These are phyloP conservation scores for Poeciliopsis retropinna DNA, from an alignment of 2,113 vertebrate species.

Conservation along the genomic window DNA sequence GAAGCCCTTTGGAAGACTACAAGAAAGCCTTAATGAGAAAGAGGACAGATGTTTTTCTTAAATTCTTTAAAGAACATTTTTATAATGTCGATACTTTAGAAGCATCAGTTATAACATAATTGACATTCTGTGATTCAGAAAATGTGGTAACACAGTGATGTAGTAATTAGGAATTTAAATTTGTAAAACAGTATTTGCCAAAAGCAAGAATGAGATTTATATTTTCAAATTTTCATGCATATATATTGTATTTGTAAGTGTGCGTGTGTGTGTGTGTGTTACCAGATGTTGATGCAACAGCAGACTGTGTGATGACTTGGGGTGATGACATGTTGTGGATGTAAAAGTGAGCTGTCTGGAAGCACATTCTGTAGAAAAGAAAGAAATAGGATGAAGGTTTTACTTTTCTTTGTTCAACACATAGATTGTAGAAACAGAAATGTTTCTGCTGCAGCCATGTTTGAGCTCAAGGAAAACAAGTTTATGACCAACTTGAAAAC, in stretches of 20 bases:
- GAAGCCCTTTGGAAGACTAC: background rate
- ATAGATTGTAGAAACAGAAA: background rate
- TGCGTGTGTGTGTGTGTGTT: slow-evolving; percentile 17
- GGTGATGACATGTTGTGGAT: slow-evolving; percentile 91
- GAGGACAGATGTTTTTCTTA: background rate
- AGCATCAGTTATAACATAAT: no score
- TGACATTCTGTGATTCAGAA: no score
- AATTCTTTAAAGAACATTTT: background rate
- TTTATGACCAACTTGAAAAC: background rate
- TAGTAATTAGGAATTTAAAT: background rate
- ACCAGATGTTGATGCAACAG: slow-evolving; percentile 36
- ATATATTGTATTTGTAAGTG: background rate
- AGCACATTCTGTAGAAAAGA: slow-evolving; percentile 89
- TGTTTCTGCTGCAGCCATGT: background rate
- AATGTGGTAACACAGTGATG: no score
- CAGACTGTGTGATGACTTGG: slow-evolving; percentile 85
- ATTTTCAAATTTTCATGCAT: background rate
- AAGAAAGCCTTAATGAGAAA: background rate
- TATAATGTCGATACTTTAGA: no score
- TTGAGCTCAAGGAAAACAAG: background rate
- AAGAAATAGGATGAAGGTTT: background rate
- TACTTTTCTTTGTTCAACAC: background rate
- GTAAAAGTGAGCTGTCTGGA: slow-evolving; percentile 98
- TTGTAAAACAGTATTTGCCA: background rate
- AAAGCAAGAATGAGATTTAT: background rate